Evolutionary conservation across 1,140 invertebrate species (phyloP).

Genomic region (Frieseomelitta varia): DNA sequence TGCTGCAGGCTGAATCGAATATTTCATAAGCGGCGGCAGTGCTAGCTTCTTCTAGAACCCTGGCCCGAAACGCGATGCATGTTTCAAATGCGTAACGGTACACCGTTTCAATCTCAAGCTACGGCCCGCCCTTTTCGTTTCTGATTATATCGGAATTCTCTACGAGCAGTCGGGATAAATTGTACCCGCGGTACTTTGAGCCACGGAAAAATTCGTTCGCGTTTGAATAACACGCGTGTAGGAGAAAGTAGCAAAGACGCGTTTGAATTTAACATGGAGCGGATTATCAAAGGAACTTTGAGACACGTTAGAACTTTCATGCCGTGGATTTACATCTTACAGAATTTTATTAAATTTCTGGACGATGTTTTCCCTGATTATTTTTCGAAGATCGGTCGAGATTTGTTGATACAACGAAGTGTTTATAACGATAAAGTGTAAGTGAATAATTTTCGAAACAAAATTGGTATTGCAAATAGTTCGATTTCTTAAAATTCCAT

Average conservation of each 20-base stretch:
- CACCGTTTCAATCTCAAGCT: neutral
- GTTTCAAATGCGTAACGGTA: neutral
- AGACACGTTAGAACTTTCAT: neutral
- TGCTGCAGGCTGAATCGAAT: neutral
- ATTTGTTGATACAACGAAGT: too few relatives aligned
- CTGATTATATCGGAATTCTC: slow-evolving; percentile 3
- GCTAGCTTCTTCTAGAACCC: too few relatives aligned
- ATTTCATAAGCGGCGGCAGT: neutral
- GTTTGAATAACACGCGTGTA: neutral
- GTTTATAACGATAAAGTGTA: too few relatives aligned
- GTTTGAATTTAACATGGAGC: neutral
- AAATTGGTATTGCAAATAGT: too few relatives aligned
- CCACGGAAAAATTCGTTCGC: neutral
- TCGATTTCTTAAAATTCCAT: too few relatives aligned
- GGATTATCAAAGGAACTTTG: neutral
- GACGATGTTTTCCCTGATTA: too few relatives aligned
- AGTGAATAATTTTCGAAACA: too few relatives aligned
- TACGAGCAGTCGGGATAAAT: neutral
- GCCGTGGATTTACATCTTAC: neutral
- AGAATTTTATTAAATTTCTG: neutral
- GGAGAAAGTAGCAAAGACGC: neutral
- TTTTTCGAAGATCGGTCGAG: too few relatives aligned
- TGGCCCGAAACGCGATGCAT: neutral
- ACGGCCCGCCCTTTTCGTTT: neutral
- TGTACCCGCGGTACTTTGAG: neutral